phyloP scores from a whole-genome alignment of 2,797 vertebrate genomes.

The Sebastolobus altivelis region DNA sequence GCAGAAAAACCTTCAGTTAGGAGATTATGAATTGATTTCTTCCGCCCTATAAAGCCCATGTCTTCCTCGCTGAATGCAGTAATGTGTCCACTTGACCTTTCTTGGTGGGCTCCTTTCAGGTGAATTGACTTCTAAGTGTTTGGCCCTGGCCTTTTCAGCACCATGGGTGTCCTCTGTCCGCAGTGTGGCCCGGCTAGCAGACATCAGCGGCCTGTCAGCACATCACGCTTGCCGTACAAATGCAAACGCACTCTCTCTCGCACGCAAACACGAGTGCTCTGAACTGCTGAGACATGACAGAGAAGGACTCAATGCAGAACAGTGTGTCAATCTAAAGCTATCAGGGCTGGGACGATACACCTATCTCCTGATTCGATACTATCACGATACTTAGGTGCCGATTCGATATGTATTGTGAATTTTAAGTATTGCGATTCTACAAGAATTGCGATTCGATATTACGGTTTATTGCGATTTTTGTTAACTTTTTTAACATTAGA shows the following conservation, averaged over 20 bases:
- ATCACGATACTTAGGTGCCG: too few species aligned
- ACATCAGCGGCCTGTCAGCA: slow-evolving; percentile 71
- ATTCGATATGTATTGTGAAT: too few species aligned
- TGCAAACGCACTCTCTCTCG: slow-evolving; percentile 22
- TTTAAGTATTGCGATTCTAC: too few species aligned
- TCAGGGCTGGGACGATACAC: too few species aligned
- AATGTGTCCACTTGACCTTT: slow-evolving; percentile 86
- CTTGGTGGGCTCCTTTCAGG: slow-evolving; percentile 73
- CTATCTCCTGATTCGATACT: too few species aligned
- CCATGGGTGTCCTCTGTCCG: slow-evolving; percentile 74
- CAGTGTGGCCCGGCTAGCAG: slow-evolving; percentile 72
- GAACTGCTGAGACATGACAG: slow-evolving; percentile 28
- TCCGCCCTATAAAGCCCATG: slow-evolving; percentile 78
- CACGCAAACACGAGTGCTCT: slow-evolving; percentile 24
- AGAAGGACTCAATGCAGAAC: slow-evolving; percentile 18
- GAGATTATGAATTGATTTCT: slow-evolving; percentile 87
- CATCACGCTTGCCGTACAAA: slow-evolving; percentile 41
- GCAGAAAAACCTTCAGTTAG: slow-evolving; percentile 80
- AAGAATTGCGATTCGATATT: too few species aligned
- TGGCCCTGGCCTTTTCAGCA: slow-evolving; percentile 85
- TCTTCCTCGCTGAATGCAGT: slow-evolving; percentile 78
- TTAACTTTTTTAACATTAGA: too few species aligned
- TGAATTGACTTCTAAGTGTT: slow-evolving; percentile 85
- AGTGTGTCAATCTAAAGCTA: neutral
- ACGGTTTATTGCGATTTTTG: too few species aligned